These are phyloP conservation scores for Scopus umbretta DNA, from an alignment of 2,113 vertebrate genomes.

Conservation along the genomic window DNA sequence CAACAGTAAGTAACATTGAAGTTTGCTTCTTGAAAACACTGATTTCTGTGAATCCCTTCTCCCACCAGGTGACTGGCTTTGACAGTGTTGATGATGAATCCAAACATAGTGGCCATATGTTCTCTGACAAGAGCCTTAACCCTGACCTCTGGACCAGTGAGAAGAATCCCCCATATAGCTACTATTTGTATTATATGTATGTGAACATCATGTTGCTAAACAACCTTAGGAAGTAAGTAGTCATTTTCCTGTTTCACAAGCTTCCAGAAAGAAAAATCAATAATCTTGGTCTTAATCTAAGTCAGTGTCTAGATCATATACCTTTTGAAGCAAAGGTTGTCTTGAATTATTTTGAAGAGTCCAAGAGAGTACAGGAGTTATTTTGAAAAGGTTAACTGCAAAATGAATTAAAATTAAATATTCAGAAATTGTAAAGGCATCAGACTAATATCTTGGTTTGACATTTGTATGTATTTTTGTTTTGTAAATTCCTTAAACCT, in stretches of 20 bases:
- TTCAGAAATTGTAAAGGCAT: neutral
- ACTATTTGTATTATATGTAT: conserved; percentile 98
- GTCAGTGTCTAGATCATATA: neutral
- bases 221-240: conserved; percentile 90
- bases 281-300: neutral
- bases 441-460: neutral
- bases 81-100: conserved; percentile 99
- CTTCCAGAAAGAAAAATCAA: neutral
- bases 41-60: neutral
- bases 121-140: conserved; percentile 91
- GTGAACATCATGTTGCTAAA: conserved; percentile 98
- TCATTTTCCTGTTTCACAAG: neutral
- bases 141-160: conserved; percentile 88
- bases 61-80: conserved; percentile 89
- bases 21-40: neutral
- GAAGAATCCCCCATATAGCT: conserved; percentile 94
- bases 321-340: neutral
- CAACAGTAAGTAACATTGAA: neutral
- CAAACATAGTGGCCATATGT: conserved; percentile 97
- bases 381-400: neutral
- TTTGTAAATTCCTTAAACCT: neutral
- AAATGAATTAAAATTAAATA: neutral
- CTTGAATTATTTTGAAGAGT: neutral
- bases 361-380: neutral
- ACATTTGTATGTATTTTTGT: neutral